Conservation (phyloP, 2,888 invertebrate genomes). For the Aethes cnicana region DNA sequence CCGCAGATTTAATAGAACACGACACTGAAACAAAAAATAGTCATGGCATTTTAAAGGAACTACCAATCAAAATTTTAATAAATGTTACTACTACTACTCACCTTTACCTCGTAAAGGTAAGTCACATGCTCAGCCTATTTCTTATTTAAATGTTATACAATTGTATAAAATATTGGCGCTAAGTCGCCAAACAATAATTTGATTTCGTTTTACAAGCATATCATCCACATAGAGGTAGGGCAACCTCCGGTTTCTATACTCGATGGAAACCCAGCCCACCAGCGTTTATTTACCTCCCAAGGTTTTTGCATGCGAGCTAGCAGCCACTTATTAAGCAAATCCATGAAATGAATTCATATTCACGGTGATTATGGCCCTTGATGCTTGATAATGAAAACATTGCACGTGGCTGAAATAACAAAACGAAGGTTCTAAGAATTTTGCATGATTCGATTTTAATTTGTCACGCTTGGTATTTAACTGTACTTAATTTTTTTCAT, state of each 20-base stretch:
- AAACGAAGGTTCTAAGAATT: neutral
- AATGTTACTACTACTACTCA: too few relatives aligned
- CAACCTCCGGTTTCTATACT: conserved; percentile 5
- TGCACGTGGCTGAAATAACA: neutral
- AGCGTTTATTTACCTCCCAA: conserved; percentile 56
- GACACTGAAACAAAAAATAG: conserved; percentile 83
- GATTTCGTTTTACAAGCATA: too few relatives aligned
- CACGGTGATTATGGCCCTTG: conserved; percentile 38
- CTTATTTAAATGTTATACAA: too few relatives aligned
- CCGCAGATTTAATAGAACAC: conserved; percentile 93
- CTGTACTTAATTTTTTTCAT: too few relatives aligned
- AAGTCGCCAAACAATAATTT: too few relatives aligned
- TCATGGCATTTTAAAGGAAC: too few relatives aligned
- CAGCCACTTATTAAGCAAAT: conserved; percentile 50
- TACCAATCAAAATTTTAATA: too few relatives aligned
- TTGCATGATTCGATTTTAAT: conserved; percentile 13
- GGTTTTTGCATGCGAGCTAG: conserved; percentile 57
- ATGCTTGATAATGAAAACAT: conserved; percentile 27
- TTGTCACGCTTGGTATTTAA: neutral
- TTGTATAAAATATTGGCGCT: too few relatives aligned
- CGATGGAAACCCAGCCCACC: conserved; percentile 42
- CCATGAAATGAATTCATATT: conserved; percentile 44
- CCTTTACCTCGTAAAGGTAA: too few relatives aligned
- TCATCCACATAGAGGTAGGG: neutral
- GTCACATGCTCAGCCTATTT: too few relatives aligned